A percentile compares a stretch with the other conserved stretches of the same genome.
These are phyloP conservation scores for Metellina segmentata DNA, from an alignment of 2,888 invertebrate genomes.

Conservation along the genomic window DNA sequence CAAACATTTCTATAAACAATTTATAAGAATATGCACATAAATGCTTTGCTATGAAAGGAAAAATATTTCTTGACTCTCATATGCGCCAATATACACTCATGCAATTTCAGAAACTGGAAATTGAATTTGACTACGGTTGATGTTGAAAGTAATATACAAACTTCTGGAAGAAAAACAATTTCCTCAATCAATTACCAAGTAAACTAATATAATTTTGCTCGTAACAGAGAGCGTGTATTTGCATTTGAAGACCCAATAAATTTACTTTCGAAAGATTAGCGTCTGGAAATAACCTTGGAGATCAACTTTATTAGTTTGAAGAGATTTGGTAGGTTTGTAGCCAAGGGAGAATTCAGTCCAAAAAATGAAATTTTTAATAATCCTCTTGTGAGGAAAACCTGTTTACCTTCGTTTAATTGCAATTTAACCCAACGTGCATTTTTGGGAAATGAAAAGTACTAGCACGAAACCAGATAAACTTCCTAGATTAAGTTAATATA, in stretches of 20 bases:
- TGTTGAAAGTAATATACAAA: constrained; percentile 23
- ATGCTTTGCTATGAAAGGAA: no score
- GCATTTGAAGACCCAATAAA: constrained; percentile 1
- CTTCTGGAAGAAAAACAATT: background rate
- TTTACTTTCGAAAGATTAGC: constrained; percentile 34
- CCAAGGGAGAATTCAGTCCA: background rate
- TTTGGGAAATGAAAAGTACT: background rate
- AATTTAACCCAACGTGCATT: background rate
- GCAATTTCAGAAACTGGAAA: no score
- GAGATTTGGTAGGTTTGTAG: background rate
- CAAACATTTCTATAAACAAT: no score
- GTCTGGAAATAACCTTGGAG: background rate
- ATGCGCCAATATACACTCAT: no score
- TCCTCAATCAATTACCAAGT: constrained; percentile 27
- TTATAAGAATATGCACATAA: no score
- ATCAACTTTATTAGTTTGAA: constrained; percentile 36
- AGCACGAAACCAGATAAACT: background rate
- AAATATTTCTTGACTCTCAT: no score
- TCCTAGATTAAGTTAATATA: background rate
- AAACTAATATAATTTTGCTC: constrained; percentile 42
- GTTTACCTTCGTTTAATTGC: constrained; percentile 26
- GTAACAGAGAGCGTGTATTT: constrained; percentile 12
- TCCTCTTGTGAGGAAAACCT: background rate
- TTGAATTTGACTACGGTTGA: background rate
- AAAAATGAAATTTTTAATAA: constrained; percentile 45